Conservation (phyloP, 2,888 invertebrate genomes). For the Morpho helenor region DNA sequence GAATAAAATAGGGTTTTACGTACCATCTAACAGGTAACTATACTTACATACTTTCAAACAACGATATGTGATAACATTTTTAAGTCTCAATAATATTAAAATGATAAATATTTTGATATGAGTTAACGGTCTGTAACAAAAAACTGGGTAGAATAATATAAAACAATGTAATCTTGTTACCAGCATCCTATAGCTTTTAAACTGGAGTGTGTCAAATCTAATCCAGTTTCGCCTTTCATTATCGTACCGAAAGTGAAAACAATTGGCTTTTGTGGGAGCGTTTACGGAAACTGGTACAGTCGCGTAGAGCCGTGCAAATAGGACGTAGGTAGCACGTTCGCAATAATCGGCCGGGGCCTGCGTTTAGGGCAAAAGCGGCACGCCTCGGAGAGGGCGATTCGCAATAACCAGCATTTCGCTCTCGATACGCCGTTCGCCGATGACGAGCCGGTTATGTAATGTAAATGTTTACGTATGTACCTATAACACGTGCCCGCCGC, state of each 20-base stretch:
- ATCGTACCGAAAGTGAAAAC: slow-evolving; percentile 20
- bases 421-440: slow-evolving; percentile 65
- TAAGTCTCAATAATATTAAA: too few relatives aligned
- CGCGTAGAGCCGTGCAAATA: slow-evolving; percentile 17
- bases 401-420: slow-evolving; percentile 60
- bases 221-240: slow-evolving; percentile 10
- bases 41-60: too few relatives aligned
- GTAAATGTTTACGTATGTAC: slow-evolving; percentile 78
- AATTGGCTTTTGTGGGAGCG: slow-evolving; percentile 14
- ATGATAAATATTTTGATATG: too few relatives aligned
- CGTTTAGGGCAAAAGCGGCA: slow-evolving; percentile 28
- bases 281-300: slow-evolving; percentile 17
- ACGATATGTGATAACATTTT: too few relatives aligned
- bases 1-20: too few relatives aligned
- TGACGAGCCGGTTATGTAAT: slow-evolving; percentile 78
- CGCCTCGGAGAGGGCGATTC: slow-evolving; percentile 42
- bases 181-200: slow-evolving; percentile 2
- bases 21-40: too few relatives aligned
- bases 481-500: slow-evolving; percentile 66
- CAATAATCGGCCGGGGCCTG: slow-evolving; percentile 20
- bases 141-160: too few relatives aligned
- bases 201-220: slow-evolving; percentile 7
- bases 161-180: too few relatives aligned
- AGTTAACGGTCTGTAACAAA: too few relatives aligned
- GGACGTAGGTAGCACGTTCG: slow-evolving; percentile 18